Evolutionary conservation across 2,797 vertebrate genomes (phyloP).

Genomic region (Myotis myotis): DNA sequence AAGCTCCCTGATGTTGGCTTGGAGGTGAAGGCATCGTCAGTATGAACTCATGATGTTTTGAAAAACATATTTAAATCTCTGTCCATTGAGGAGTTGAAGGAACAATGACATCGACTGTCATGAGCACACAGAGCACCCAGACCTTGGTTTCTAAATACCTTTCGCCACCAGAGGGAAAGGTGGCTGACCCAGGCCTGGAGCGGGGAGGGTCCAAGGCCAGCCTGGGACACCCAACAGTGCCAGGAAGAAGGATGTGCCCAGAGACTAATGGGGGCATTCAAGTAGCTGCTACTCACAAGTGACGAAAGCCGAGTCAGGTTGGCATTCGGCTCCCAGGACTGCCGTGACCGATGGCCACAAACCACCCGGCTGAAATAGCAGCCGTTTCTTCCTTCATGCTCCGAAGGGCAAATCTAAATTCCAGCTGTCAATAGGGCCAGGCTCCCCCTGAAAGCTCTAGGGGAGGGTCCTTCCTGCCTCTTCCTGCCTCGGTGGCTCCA

Average conservation of each 20-base stretch:
- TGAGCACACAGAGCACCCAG: too few relatives aligned
- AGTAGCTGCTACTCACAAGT: background rate
- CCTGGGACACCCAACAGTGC: background rate
- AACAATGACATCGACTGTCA: accelerated
- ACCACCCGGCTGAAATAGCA: background rate
- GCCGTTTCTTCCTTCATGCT: accelerated
- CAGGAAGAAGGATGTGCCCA: background rate
- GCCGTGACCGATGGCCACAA: accelerated
- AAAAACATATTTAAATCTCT: background rate
- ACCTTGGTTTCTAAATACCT: background rate
- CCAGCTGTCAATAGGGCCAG: accelerated
- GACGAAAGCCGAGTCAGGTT: background rate
- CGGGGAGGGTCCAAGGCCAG: background rate
- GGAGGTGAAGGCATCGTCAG: background rate
- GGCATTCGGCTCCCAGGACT: background rate
- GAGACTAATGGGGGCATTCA: accelerated
- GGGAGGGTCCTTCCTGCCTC: background rate
- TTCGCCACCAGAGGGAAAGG: background rate
- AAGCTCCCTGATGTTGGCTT: accelerated
- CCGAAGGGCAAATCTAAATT: background rate
- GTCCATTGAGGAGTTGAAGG: background rate
- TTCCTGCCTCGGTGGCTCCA: too few relatives aligned
- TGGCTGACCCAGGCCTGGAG: background rate
- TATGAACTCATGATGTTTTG: background rate
- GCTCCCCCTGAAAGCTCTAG: background rate